A percentile compares a stretch with the other conserved stretches of the same genome.
phyloP scores from a whole-genome alignment of 2,113 vertebrate species.

The Perca fluviatilis region DNA sequence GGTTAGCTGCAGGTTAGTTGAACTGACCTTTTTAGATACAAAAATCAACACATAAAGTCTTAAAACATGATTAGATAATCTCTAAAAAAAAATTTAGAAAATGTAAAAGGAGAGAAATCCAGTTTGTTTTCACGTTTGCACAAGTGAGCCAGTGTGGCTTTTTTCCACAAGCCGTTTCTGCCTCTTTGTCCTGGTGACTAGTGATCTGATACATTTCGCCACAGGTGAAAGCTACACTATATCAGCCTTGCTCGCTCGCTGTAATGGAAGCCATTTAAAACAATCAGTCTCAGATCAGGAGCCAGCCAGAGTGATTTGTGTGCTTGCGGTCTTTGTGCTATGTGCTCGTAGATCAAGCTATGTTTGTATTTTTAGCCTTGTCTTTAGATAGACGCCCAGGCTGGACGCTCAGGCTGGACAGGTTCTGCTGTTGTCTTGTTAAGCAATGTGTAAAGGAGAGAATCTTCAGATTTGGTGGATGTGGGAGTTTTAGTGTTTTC shows the following conservation, averaged over 20 bases:
- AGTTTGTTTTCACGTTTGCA: constrained; percentile 26
- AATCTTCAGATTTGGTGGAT: constrained; percentile 33
- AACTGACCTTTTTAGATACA: background rate
- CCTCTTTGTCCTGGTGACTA: constrained; percentile 66
- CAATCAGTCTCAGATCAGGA: constrained; percentile 68
- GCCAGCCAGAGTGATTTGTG: constrained; percentile 61
- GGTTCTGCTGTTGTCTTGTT: constrained; percentile 41
- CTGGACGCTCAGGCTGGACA: constrained; percentile 34
- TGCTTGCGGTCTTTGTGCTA: constrained; percentile 34
- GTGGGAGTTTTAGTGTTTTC: constrained; percentile 73
- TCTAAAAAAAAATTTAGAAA: background rate
- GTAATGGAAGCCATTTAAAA: constrained; percentile 73
- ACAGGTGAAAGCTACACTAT: constrained; percentile 63
- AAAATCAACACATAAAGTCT: background rate
- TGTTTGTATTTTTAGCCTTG: constrained; percentile 68
- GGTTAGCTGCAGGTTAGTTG: background rate
- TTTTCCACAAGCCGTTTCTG: constrained; percentile 42
- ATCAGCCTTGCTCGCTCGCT: constrained; percentile 37
- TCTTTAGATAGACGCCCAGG: constrained; percentile 32
- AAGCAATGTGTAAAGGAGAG: constrained; percentile 42
- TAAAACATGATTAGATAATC: background rate
- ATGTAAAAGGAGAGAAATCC: background rate
- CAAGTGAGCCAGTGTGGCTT: constrained; percentile 29
- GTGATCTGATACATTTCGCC: constrained; percentile 67
- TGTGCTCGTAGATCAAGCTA: constrained; percentile 57